A percentile compares a stretch with the other conserved stretches of the same genome.
Conservation (phyloP, 2,888 invertebrate species). For the Drosophila hamatofila region DNA sequence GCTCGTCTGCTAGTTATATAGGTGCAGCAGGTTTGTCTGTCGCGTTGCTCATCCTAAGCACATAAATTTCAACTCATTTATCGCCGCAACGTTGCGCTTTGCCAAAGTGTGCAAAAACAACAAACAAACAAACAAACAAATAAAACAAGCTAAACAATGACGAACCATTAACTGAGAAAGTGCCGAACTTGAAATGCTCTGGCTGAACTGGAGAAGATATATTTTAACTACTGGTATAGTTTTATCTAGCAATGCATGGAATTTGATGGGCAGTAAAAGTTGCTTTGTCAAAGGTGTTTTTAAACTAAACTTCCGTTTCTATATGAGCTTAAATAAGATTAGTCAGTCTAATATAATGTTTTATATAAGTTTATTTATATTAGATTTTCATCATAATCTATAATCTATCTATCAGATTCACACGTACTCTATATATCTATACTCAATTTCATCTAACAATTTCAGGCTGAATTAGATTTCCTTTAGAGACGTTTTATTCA, state of each 20-base stretch:
- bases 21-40: conserved; percentile 56
- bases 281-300: background rate
- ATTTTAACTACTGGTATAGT: background rate
- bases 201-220: background rate
- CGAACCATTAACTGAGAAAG: background rate
- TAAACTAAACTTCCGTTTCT: background rate
- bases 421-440: no score
- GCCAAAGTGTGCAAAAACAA: conserved; percentile 56
- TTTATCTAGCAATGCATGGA: background rate
- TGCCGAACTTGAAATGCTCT: conserved; percentile 18
- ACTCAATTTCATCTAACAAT: no score
- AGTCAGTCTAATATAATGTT: no score
- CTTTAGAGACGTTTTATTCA: no score
- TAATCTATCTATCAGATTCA: no score
- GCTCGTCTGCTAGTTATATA: background rate
- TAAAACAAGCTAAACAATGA: conserved; percentile 18
- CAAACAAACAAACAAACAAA: conserved; percentile 61
- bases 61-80: conserved; percentile 72
- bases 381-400: no score
- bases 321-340: no score
- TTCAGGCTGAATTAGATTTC: no score
- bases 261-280: background rate
- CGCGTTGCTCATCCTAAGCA: conserved; percentile 32
- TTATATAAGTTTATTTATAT: no score
- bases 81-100: conserved; percentile 48